phyloP scores from a whole-genome alignment of 2,888 invertebrate genomes.

The Morpho deidamia region DNA sequence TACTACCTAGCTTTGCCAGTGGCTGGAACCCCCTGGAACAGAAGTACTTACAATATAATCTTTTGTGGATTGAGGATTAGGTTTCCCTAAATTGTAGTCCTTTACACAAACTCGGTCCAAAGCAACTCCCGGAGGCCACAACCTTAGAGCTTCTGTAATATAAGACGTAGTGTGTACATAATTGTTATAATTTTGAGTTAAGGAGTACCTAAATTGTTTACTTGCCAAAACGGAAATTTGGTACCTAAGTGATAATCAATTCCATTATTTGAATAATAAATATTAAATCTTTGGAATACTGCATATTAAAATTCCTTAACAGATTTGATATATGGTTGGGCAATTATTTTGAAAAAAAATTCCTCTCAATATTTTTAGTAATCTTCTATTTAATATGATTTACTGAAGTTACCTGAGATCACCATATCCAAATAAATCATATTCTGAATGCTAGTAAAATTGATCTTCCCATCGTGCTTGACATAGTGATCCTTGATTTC shows the following conservation, averaged over 20 bases:
- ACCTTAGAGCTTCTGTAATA: conserved; percentile 54
- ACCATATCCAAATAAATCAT: conserved; percentile 79
- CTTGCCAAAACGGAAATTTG: neutral
- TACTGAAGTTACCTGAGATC: conserved; percentile 47
- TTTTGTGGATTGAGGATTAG: conserved; percentile 36
- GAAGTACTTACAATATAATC: conserved; percentile 50
- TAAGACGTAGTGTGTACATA: neutral
- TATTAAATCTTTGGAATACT: too few species aligned
- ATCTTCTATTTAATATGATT: too few species aligned
- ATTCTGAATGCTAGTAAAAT: conserved; percentile 57
- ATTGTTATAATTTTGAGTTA: too few species aligned
- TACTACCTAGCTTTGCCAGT: too few species aligned
- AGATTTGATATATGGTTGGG: too few species aligned
- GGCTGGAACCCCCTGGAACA: too few species aligned
- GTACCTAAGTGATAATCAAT: too few species aligned
- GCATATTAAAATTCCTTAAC: too few species aligned
- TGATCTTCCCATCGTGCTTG: conserved; percentile 45
- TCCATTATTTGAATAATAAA: too few species aligned
- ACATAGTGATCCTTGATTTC: conserved; percentile 63
- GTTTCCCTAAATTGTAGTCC: conserved; percentile 61
- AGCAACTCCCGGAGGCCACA: conserved; percentile 59
- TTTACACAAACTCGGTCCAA: conserved; percentile 70
- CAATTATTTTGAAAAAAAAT: too few species aligned
- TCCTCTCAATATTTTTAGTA: neutral
- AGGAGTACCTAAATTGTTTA: neutral